Evolutionary conservation across 2,113 vertebrate genomes (phyloP).

Genomic region (Petrocephalus microphthalmus): DNA sequence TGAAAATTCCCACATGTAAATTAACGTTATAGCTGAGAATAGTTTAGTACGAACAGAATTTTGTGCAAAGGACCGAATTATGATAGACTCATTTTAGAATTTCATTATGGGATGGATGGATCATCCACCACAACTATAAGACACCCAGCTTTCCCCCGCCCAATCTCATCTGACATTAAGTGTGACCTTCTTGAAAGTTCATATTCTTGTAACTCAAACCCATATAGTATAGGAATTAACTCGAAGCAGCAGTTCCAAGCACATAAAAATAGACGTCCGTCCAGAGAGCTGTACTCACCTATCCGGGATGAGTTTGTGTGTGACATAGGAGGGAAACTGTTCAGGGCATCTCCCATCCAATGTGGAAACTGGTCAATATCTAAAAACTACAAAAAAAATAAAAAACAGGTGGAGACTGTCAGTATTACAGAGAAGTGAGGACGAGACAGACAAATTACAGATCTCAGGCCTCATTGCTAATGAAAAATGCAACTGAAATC

Average conservation of each 20-base stretch:
- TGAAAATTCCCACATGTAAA: not conserved
- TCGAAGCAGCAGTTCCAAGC: not conserved
- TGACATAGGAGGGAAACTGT: constrained; percentile 6
- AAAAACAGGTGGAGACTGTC: not conserved
- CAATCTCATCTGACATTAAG: not conserved
- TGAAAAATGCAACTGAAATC: not conserved
- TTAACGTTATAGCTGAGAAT: not conserved
- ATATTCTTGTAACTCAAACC: not conserved
- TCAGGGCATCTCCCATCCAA: constrained; percentile 15
- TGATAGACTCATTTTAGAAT: not conserved
- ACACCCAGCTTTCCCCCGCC: not conserved
- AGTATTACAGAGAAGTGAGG: not conserved
- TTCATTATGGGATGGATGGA: not conserved
- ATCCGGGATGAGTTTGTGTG: not conserved
- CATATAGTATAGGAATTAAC: not conserved
- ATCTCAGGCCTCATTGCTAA: not conserved
- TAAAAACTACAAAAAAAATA: constrained; percentile 1
- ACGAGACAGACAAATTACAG: not conserved
- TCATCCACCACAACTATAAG: not conserved
- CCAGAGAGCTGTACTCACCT: constrained; percentile 3
- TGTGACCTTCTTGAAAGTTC: not conserved
- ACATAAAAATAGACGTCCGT: not conserved
- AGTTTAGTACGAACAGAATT: not conserved
- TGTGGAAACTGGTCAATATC: constrained; percentile 8
- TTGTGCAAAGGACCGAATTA: not conserved